Base-by-base conservation (phyloP, 2,113 vertebrate species). In the Pipra filicauda region DNA sequence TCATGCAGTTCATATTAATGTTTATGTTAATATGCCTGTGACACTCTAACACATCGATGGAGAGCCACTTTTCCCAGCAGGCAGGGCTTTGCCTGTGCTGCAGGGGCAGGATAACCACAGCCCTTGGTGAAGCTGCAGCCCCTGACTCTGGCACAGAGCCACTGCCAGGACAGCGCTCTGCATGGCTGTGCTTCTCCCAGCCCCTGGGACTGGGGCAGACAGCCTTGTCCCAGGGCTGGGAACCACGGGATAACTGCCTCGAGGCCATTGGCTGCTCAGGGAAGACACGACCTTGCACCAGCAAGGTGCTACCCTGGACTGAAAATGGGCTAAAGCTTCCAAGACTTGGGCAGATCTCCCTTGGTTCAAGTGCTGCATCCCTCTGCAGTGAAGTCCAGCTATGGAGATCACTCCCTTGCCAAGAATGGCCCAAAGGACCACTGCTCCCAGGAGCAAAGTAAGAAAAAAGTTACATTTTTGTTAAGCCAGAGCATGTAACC, bases 201-300 rank as follows among this genome's bases (percentile, higher is more conserved):
- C 4, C 10, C 51, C 52, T 12, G 28, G 41, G 19, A 27, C 28
- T 1, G 3, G 55, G 43, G 9, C 37, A 62, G 35, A 7, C 57
- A 72, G 74, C 19, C 41, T 21, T 65, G 57, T 48, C 30, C 8
- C 0, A 35, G 21, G 21, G 7, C 37, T 18, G 26, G 49, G 28
- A 83, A 19, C 41, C 6, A 12, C 0, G 3, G 44, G 5, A 12
- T 12, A 61, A 41, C 20, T 39, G 57, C 31, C 57, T 35, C 0
- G 0, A 48, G 73, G 61, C 20, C 62, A 41, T 1, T 0, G 0
- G 57, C 55, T 84, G 33, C 26, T 37, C 62, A 64, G 24, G 27
- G 49, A 71, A 65, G n/a, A 43, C 9, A 69, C 4, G 22, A 18
- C 64, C 31, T 62, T 65, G 13, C 21, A 5, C 30, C 27, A 27